Percentiles rank a stretch among this genome's conserved stretches.
Evolutionary conservation across 2,888 invertebrate genomes (phyloP).

Genomic region (Cheilosia vulpina): DNA sequence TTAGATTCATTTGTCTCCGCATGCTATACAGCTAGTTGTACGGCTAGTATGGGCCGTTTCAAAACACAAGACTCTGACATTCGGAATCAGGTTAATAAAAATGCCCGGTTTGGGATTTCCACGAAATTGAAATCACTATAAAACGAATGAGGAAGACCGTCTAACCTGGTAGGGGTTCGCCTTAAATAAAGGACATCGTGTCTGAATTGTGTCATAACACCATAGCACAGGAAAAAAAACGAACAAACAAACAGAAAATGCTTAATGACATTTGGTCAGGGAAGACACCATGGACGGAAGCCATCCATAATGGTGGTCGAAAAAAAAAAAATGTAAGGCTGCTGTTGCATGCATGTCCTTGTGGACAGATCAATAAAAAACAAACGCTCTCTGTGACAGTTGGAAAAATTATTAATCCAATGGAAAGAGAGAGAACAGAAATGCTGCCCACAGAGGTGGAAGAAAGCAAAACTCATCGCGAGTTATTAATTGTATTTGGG

Average conservation of each 20-base stretch:
- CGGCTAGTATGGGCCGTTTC: neutral
- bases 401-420: slow-evolving; percentile 41
- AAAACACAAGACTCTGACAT: slow-evolving; percentile 42
- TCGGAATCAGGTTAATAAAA: slow-evolving; percentile 64
- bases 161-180: slow-evolving; percentile 65
- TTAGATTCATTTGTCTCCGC: slow-evolving; percentile 63
- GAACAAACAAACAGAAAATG: slow-evolving; percentile 74
- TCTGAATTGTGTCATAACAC: slow-evolving; percentile 79
- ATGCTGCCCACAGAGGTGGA: slow-evolving; percentile 12
- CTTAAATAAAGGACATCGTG: slow-evolving; percentile 76
- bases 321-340: slow-evolving; percentile 36
- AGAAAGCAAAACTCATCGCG: slow-evolving; percentile 64
- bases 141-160: slow-evolving; percentile 67
- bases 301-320: slow-evolving; percentile 71
- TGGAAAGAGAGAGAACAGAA: neutral
- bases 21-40: slow-evolving; percentile 3
- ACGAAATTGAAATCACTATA: slow-evolving; percentile 74
- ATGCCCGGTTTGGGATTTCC: slow-evolving; percentile 67
- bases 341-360: slow-evolving; percentile 73
- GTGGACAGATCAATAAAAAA: slow-evolving; percentile 74
- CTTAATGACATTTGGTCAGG: slow-evolving; percentile 81
- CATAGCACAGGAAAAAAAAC: slow-evolving; percentile 42
- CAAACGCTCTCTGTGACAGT: slow-evolving; percentile 69
- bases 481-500: slow-evolving; percentile 56
- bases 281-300: slow-evolving; percentile 74